Base-by-base conservation (phyloP, 2,113 vertebrate species). In the Coreoperca whiteheadi region DNA sequence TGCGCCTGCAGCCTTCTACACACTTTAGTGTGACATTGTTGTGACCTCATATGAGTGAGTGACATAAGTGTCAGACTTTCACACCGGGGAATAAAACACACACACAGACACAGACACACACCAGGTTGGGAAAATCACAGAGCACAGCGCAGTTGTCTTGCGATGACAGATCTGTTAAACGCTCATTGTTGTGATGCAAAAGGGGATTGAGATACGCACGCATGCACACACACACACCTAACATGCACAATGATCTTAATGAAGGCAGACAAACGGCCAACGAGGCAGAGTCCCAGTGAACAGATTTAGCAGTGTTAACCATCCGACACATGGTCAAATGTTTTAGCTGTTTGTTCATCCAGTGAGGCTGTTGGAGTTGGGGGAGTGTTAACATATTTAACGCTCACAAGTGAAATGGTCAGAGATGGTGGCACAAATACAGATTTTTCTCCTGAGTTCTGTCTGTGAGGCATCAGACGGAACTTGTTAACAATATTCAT, bases 21-120 rank as follows among this genome's bases (percentile, higher is more conserved):
- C 39, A 64, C 65, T 69, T 30, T 16, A 16, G 63, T 66, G 28
- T 81, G 85, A 82, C 85, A 74, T 79, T 82, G 67, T 18, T 43
- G 23, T 87, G 75, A 89, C 71, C 74, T 68, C 50, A 6, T 12
- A 66, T 30, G 43, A 20, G 77, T 30, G 46, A 20, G 77, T 34
- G 28, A 53, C 59, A 77, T 74, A 34, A 54, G 48, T 43, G 43
- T 41, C 74, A 60, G 32, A 71, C 39, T 74, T 75, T 65, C 53
- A 67, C 59, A 39, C 64, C 32, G 50, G 51, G 32, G 60, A 77
- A 16, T 12, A 16, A 41, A 5, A 74, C 54, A 60, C 41, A 74
- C 28, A 46, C 20, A 61, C 61, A 66, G 30, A 60, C 28, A 59
- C 51, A 59, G 6, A 41, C 43, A 74, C 30, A 43, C 34, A 72